Evolutionary conservation across 2,113 vertebrate species (phyloP).

Genomic region (Neolamprologus tretocephalus): DNA sequence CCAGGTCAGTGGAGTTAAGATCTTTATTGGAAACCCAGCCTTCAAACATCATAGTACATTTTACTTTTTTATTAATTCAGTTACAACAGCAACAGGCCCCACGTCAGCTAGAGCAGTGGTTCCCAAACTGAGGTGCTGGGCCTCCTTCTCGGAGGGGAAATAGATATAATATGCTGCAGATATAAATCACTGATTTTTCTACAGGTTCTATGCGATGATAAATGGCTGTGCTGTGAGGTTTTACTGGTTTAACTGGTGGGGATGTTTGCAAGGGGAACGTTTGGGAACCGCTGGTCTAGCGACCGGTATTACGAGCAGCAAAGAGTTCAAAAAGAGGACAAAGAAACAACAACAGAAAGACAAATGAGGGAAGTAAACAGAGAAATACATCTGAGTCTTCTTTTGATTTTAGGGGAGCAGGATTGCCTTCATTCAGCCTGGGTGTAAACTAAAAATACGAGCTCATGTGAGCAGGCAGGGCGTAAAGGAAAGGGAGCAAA

Average conservation of each 20-base stretch:
- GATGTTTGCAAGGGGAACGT: background rate
- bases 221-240: constrained; percentile 6
- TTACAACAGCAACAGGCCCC: constrained; percentile 20
- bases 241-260: constrained; percentile 2
- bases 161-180: background rate
- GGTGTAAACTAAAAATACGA: background rate
- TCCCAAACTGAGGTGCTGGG: constrained; percentile 12
- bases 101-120: background rate
- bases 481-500: background rate
- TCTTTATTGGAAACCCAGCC: constrained; percentile 64
- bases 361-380: constrained; percentile 3
- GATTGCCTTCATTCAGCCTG: background rate
- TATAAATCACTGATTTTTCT: background rate
- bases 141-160: background rate
- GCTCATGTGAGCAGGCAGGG: background rate
- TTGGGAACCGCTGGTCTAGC: constrained; percentile 25
- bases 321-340: background rate
- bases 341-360: background rate
- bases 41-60: constrained; percentile 54
- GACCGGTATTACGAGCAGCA: background rate
- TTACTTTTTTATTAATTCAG: constrained; percentile 21
- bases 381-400: constrained; percentile 10
- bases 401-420: background rate
- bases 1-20: constrained; percentile 38
- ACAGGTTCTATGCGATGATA: background rate